phyloP scores from a whole-genome alignment of 2,797 vertebrate species.

The Momotus momota region DNA sequence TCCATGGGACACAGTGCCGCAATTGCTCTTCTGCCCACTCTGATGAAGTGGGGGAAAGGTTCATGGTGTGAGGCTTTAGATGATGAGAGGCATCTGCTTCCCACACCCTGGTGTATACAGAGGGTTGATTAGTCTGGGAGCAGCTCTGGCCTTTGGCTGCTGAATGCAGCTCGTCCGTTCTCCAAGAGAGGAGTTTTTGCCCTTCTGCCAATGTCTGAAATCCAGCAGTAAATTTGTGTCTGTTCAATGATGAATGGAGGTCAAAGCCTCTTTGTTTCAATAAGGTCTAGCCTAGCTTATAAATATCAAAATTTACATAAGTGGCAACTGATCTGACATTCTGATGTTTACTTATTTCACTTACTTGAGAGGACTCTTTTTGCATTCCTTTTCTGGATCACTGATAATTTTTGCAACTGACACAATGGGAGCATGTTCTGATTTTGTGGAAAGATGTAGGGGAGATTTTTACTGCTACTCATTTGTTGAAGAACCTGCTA shows the following conservation, averaged over 20 bases:
- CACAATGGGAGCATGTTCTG: not conserved
- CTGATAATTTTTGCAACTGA: not conserved
- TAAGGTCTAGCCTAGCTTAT: conserved; percentile 11
- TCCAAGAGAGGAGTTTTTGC: not conserved
- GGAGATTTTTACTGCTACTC: not conserved
- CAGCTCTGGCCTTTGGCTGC: not conserved
- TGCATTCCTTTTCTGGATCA: not conserved
- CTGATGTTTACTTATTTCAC: not conserved
- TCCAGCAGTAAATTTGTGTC: conserved; percentile 8
- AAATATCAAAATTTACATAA: conserved; percentile 63
- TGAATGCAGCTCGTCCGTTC: not conserved
- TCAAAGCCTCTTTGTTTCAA: conserved; percentile 27
- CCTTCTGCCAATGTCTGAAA: not conserved
- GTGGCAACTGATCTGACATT: not conserved
- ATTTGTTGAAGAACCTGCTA: not conserved
- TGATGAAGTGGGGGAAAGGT: not conserved
- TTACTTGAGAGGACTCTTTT: not conserved
- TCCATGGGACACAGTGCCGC: not conserved
- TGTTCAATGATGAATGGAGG: not conserved
- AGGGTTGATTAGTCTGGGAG: not conserved
- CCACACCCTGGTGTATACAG: not conserved
- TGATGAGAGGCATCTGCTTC: not conserved
- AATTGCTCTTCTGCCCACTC: not conserved
- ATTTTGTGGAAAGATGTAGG: not conserved
- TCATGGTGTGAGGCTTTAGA: not conserved